Evolutionary conservation across 2,888 invertebrate genomes (phyloP).

Genomic region (Lymantria monacha): DNA sequence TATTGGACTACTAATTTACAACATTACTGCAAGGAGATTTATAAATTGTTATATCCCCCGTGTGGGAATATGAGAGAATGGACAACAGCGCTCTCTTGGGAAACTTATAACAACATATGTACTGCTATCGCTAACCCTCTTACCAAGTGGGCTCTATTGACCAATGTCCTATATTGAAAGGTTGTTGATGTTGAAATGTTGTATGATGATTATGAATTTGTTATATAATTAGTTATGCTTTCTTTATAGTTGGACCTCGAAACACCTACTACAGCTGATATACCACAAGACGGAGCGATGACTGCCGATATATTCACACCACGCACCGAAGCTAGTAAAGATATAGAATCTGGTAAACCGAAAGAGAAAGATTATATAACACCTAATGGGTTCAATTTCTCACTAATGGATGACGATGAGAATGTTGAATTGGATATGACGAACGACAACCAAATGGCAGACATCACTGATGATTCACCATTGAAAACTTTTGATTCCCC

Average conservation of each 20-base stretch:
- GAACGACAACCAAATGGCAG: constrained; percentile 40
- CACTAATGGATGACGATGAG: constrained; percentile 64
- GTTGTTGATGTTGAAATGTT: too few species aligned
- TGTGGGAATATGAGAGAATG: too few species aligned
- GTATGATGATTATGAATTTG: too few species aligned
- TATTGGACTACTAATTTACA: too few species aligned
- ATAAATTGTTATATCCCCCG: too few species aligned
- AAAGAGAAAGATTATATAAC: constrained; percentile 60
- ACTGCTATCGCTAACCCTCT: too few species aligned
- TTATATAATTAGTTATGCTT: background rate
- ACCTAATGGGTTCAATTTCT: constrained; percentile 68
- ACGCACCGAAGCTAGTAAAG: constrained; percentile 53
- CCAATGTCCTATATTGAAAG: too few species aligned
- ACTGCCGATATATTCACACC: constrained; percentile 63
- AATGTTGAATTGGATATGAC: constrained; percentile 43
- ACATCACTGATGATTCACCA: constrained; percentile 50
- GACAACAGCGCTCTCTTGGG: too few species aligned
- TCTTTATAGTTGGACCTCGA: constrained; percentile 69
- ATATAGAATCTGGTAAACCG: constrained; percentile 42
- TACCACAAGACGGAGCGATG: constrained; percentile 60
- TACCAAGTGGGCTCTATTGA: too few species aligned
- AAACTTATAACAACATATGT: too few species aligned
- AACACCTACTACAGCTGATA: constrained; percentile 75
- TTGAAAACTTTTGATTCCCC: constrained; percentile 38
- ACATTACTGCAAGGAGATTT: too few species aligned